Conservation (phyloP, 2,797 vertebrate genomes). For the Brotula barbata region DNA sequence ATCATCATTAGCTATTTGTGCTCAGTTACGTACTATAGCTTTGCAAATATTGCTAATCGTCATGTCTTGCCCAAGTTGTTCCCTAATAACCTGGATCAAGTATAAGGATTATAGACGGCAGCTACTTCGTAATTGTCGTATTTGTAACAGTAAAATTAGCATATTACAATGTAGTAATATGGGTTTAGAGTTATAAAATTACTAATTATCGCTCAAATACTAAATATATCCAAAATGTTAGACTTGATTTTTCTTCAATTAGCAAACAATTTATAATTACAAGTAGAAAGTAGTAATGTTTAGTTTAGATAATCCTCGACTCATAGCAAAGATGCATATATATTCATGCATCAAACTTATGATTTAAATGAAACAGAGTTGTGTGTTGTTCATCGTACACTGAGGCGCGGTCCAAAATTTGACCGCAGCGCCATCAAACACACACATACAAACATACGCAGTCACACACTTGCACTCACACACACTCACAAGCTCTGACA, state of each 20-base stretch:
- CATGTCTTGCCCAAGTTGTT: conserved; percentile 61
- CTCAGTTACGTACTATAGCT: conserved; percentile 64
- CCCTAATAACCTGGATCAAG: conserved; percentile 59
- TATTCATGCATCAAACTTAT: conserved; percentile 34
- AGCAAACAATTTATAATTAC: conserved; percentile 66
- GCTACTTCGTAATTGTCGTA: conserved; percentile 56
- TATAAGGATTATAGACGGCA: conserved; percentile 40
- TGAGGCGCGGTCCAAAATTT: conserved; percentile 18
- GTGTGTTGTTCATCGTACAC: conserved; percentile 33
- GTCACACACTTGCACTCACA: conserved; percentile 1
- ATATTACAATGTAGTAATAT: conserved; percentile 66
- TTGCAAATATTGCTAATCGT: conserved; percentile 69
- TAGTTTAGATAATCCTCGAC: conserved; percentile 54
- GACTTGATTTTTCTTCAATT: conserved; percentile 56
- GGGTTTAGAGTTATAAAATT: conserved; percentile 65
- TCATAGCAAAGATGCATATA: conserved; percentile 43
- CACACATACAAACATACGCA: conserved; percentile 13
- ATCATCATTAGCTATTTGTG: conserved; percentile 70
- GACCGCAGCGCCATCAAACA: conserved; percentile 30
- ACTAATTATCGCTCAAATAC: conserved; percentile 61
- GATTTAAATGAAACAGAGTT: conserved; percentile 42
- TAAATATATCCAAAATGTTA: conserved; percentile 66
- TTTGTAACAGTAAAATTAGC: conserved; percentile 64
- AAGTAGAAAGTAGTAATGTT: conserved; percentile 63
- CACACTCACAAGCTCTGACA: conserved; percentile 53